These are phyloP conservation scores for Allobates femoralis DNA, from an alignment of 2,797 vertebrate species.

Conservation along the genomic window DNA sequence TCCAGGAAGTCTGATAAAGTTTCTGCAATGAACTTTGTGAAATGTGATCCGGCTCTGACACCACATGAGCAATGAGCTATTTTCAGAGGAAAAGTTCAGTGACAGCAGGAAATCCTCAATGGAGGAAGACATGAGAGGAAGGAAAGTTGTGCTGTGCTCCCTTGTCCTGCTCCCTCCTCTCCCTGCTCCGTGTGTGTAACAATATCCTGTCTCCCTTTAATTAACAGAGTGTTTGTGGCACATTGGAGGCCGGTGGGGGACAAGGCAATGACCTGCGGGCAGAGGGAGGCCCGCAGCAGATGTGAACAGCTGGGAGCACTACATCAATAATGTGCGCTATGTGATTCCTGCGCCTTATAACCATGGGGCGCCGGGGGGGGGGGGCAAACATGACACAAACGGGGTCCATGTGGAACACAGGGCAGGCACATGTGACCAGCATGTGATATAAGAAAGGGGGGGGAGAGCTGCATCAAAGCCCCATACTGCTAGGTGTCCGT, in stretches of 20 bases:
- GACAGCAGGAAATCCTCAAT: conserved; percentile 29
- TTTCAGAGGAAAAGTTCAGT: conserved; percentile 9
- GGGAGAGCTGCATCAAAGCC: not conserved
- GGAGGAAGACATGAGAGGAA: conserved; percentile 16
- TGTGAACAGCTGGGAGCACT: conserved; percentile 32
- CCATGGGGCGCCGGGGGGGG: not conserved
- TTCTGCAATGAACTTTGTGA: not conserved
- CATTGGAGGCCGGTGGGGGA: not conserved
- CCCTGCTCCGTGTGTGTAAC: conserved; percentile 7
- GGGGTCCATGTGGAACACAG: not conserved
- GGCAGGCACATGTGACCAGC: not conserved
- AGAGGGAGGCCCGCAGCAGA: not conserved
- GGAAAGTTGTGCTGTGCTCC: conserved; percentile 20
- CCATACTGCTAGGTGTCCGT: not conserved
- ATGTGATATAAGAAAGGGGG: not conserved
- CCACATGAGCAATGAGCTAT: not conserved
- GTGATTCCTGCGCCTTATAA: not conserved
- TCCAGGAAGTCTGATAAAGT: not conserved
- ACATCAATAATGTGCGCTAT: not conserved
- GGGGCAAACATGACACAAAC: not conserved
- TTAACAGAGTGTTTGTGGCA: conserved; percentile 24
- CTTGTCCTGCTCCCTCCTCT: not conserved
- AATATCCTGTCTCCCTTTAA: conserved; percentile 42
- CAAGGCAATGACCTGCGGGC: not conserved
- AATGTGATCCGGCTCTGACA: not conserved